Percentiles rank a stretch among this genome's conserved stretches.
Conservation (phyloP, 1,140 invertebrate genomes). For the Cydia splendana region DNA sequence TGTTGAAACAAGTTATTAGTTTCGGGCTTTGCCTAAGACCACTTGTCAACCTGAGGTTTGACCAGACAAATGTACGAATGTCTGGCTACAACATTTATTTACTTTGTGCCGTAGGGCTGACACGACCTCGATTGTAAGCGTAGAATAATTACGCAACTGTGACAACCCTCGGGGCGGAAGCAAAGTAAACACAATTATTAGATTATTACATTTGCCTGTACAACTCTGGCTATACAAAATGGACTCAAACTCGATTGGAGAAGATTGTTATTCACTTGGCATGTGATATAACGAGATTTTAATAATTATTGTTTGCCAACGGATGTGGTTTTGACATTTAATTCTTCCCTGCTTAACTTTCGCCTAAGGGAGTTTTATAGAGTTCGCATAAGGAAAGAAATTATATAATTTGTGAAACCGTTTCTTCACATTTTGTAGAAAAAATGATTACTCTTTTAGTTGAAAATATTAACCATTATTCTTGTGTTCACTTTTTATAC, state of each 20-base stretch:
- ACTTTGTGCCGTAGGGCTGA: neutral
- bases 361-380: neutral
- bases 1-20: too few species aligned
- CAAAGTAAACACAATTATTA: conserved; percentile 11
- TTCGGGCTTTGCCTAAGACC: too few species aligned
- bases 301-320: neutral
- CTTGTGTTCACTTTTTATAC: too few species aligned
- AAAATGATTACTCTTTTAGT: too few species aligned
- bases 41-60: too few species aligned
- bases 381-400: neutral
- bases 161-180: conserved; percentile 8
- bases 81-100: too few species aligned
- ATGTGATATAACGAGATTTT: neutral
- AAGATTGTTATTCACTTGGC: neutral
- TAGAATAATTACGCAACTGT: conserved; percentile 4
- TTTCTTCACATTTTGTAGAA: neutral
- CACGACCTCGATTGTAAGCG: neutral
- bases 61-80: too few species aligned
- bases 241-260: neutral
- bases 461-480: too few species aligned
- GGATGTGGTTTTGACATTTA: neutral
- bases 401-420: neutral
- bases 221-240: neutral
- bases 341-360: neutral
- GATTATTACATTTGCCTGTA: conserved; percentile 6